These are phyloP conservation scores for Drosophila busckii DNA, from an alignment of 1,140 invertebrate genomes.

Conservation along the genomic window DNA sequence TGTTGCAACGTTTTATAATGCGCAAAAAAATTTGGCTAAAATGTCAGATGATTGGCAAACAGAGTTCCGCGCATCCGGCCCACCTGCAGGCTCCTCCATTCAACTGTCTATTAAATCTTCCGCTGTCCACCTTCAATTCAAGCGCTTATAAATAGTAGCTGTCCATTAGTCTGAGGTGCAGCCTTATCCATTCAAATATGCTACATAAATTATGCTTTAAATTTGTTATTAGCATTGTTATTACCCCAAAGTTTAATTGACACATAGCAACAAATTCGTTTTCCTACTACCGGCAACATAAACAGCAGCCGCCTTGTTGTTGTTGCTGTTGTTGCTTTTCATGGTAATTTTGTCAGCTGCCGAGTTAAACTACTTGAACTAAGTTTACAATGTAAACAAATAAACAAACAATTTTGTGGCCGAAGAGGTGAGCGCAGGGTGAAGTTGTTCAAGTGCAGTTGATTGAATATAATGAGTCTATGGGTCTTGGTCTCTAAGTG, in stretches of 20 bases:
- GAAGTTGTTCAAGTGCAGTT: slow-evolving; percentile 25
- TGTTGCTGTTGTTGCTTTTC: no score
- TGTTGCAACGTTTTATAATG: slow-evolving; percentile 18
- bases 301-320: no score
- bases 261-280: slow-evolving; percentile 16
- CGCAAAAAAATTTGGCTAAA: slow-evolving; percentile 24
- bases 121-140: not conserved
- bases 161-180: no score
- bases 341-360: slow-evolving; percentile 23
- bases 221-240: no score
- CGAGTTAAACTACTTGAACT: slow-evolving; percentile 4
- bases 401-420: slow-evolving; percentile 27
- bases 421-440: no score
- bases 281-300: slow-evolving; percentile 15
- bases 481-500: slow-evolving; percentile 27
- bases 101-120: not conserved
- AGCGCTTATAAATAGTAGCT: not conserved
- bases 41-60: slow-evolving; percentile 13
- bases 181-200: no score
- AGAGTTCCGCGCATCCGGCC: not conserved
- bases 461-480: slow-evolving; percentile 53
- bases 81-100: slow-evolving; percentile 14
- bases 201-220: no score
- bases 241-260: slow-evolving; percentile 1
- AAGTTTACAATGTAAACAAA: slow-evolving; percentile 7